Conservation (phyloP, 2,888 invertebrate genomes). For the Eudemis profundana region DNA sequence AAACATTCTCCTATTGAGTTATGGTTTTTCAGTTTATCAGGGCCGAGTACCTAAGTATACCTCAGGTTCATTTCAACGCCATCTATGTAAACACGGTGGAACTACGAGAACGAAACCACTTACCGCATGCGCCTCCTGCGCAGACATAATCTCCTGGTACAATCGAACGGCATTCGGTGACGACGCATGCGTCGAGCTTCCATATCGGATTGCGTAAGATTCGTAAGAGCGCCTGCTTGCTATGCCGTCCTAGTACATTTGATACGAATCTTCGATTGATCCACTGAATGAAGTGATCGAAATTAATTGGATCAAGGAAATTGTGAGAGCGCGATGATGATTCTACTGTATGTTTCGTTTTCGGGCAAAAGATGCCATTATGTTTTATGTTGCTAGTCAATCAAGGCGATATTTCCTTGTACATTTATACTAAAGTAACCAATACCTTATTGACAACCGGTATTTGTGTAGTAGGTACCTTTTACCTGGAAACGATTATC, state of each 20-base stretch:
- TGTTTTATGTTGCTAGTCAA: too few relatives aligned
- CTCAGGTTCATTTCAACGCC: conserved; percentile 29
- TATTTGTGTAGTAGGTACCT: too few relatives aligned
- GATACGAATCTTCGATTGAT: conserved; percentile 41
- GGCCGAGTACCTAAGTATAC: too few relatives aligned
- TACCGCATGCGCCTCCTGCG: conserved; percentile 5
- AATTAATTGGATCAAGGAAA: conserved; percentile 1
- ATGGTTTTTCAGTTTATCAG: too few relatives aligned
- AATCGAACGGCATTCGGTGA: conserved; percentile 19
- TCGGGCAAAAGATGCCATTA: too few relatives aligned
- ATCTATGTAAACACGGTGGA: conserved; percentile 6
- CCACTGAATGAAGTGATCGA: neutral
- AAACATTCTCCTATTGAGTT: too few relatives aligned
- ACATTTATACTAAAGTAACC: too few relatives aligned
- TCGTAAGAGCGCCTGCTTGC: conserved; percentile 1
- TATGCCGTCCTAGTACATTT: conserved; percentile 32
- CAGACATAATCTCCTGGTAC: conserved; percentile 25
- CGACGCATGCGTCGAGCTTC: conserved; percentile 21
- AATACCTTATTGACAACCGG: too few relatives aligned
- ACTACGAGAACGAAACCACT: conserved; percentile 15
- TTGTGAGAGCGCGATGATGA: too few relatives aligned
- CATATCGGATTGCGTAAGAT: conserved; percentile 8
- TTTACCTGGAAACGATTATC: too few relatives aligned
- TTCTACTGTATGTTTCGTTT: too few relatives aligned
- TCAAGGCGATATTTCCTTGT: too few relatives aligned